Conservation (phyloP, 2,113 vertebrate genomes). For the Aramus guarauna region DNA sequence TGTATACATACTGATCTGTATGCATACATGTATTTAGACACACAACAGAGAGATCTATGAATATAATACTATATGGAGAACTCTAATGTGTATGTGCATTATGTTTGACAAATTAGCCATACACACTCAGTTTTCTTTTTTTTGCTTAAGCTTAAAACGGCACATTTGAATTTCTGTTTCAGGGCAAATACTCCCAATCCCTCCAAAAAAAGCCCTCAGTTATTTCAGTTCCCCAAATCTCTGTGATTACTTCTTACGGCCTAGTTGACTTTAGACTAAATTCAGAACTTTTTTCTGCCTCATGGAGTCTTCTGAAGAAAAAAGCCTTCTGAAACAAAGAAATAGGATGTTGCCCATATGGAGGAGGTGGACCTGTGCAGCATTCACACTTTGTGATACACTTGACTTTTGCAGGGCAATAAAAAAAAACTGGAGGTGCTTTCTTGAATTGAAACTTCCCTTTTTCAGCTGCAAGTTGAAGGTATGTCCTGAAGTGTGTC, state of each 20-base stretch:
- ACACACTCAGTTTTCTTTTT: neutral
- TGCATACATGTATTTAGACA: neutral
- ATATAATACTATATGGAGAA: neutral
- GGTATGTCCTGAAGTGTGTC: constrained; percentile 48
- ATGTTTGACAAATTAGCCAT: neutral
- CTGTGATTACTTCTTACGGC: neutral
- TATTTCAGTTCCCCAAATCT: constrained; percentile 9
- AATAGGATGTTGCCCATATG: neutral
- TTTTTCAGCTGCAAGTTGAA: constrained; percentile 48
- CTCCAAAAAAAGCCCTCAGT: neutral
- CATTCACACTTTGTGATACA: constrained; percentile 4
- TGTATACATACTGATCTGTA: neutral
- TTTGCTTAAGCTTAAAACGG: neutral
- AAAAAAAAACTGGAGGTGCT: neutral
- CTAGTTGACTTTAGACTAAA: neutral
- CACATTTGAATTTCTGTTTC: neutral
- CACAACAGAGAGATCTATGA: neutral
- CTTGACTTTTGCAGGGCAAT: constrained; percentile 1
- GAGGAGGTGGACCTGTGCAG: constrained; percentile 1
- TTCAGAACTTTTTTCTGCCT: constrained; percentile 25
- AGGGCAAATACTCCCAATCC: neutral
- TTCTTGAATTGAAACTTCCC: constrained; percentile 35
- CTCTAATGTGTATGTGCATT: neutral
- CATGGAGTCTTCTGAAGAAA: constrained; percentile 38
- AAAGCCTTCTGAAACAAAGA: constrained; percentile 28